A percentile compares a stretch with the other conserved stretches of the same genome.
Conservation (phyloP, 2,113 vertebrate species). For the Ptychochromis oligacanthus region DNA sequence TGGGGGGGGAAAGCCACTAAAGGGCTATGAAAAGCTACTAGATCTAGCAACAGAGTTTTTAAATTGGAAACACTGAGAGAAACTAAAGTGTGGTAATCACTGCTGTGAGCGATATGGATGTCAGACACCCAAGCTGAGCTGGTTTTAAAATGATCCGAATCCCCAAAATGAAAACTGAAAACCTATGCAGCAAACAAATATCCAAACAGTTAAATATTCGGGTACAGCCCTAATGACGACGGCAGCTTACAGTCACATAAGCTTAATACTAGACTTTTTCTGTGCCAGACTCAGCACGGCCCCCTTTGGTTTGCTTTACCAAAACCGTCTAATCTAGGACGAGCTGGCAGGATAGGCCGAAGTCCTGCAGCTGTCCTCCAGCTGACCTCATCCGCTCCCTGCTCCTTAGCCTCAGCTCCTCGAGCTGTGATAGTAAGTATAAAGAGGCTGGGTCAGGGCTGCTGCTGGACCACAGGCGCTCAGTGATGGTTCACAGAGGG, state of each 20-base stretch:
- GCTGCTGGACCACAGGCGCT: constrained; percentile 27
- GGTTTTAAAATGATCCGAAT: not conserved
- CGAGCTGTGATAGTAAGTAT: constrained; percentile 14
- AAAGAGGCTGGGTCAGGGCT: constrained; percentile 21
- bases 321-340: constrained; percentile 47
- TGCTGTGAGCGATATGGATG: not conserved
- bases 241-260: not conserved
- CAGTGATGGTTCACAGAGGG: constrained; percentile 43
- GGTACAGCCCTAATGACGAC: not conserved
- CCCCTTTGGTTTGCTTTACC: constrained; percentile 14
- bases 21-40: not conserved
- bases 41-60: not conserved
- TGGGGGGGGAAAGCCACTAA: too few relatives aligned
- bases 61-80: not conserved
- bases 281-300: not conserved
- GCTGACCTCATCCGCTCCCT: constrained; percentile 39
- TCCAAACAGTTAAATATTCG: not conserved
- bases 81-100: too few relatives aligned
- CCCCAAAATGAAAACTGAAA: not conserved
- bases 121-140: not conserved
- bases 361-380: constrained; percentile 50
- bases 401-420: constrained; percentile 36
- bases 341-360: constrained; percentile 35
- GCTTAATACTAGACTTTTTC: not conserved
- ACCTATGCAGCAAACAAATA: not conserved